Evolutionary conservation across 2,113 vertebrate genomes (phyloP).

Genomic region (Morone chrysops): DNA sequence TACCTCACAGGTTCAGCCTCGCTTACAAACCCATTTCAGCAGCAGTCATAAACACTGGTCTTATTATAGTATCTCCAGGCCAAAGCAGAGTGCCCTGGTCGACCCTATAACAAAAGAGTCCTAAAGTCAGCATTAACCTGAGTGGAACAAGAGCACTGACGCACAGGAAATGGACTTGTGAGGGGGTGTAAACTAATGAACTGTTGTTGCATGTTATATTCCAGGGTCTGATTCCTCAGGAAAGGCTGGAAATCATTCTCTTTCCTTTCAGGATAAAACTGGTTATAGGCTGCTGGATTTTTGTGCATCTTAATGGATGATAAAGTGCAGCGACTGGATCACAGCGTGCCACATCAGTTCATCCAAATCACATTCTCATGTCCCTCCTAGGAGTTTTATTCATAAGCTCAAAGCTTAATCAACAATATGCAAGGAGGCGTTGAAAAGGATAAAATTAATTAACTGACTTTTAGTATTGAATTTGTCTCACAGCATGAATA

Average conservation of each 20-base stretch:
- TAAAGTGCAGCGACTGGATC: constrained; percentile 67
- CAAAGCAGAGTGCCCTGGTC: constrained; percentile 45
- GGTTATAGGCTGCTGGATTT: constrained; percentile 42
- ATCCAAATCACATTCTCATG: constrained; percentile 60
- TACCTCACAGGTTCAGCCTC: constrained; percentile 74
- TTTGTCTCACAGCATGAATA: constrained; percentile 70
- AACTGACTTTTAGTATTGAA: constrained; percentile 68
- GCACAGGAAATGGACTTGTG: constrained; percentile 51
- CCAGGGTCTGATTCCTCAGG: constrained; percentile 34
- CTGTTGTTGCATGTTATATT: constrained; percentile 54
- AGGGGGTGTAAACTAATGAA: constrained; percentile 54
- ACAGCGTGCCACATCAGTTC: constrained; percentile 67
- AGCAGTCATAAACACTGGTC: constrained; percentile 74
- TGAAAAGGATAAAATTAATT: constrained; percentile 71
- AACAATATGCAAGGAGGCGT: constrained; percentile 70
- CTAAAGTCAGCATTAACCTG: constrained; percentile 72
- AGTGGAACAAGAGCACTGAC: constrained; percentile 58
- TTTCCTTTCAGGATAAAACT: constrained; percentile 63
- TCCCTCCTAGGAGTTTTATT: constrained; percentile 70
- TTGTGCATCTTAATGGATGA: constrained; percentile 65
- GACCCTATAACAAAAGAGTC: constrained; percentile 67
- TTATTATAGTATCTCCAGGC: constrained; percentile 75
- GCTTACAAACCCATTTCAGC: constrained; percentile 79
- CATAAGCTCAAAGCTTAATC: constrained; percentile 72
- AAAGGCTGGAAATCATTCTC: constrained; percentile 29